Conservation (phyloP, 2,797 vertebrate genomes). For the Graptemys geographica region DNA sequence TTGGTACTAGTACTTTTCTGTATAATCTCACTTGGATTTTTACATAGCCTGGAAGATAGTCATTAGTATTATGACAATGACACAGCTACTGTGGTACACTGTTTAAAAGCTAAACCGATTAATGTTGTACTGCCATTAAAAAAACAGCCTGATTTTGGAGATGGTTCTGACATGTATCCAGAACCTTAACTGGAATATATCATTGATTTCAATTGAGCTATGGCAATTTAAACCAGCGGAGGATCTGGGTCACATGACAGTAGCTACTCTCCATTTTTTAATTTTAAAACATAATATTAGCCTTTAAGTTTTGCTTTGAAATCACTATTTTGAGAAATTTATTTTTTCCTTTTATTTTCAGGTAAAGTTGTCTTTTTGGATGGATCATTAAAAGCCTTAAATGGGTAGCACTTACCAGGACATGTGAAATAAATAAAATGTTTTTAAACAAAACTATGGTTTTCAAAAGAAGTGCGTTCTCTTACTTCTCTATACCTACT, state of each 20-base stretch:
- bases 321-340: neutral
- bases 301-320: neutral
- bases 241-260: rapidly evolving
- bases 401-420: neutral
- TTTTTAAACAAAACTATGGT: neutral
- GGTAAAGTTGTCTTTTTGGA: neutral
- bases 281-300: neutral
- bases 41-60: neutral
- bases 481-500: neutral
- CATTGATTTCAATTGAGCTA: neutral
- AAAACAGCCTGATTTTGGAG: neutral
- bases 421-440: neutral
- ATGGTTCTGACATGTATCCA: neutral
- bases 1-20: neutral
- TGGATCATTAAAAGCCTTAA: neutral
- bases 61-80: neutral
- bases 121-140: neutral
- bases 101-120: neutral
- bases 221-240: neutral
- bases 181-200: neutral
- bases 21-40: neutral
- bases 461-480: neutral
- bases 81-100: neutral
- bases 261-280: neutral
- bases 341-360: neutral